Percentiles rank a stretch among this genome's conserved stretches.
Conservation (phyloP, 2,888 invertebrate genomes). For the Trissolcus japonicus region DNA sequence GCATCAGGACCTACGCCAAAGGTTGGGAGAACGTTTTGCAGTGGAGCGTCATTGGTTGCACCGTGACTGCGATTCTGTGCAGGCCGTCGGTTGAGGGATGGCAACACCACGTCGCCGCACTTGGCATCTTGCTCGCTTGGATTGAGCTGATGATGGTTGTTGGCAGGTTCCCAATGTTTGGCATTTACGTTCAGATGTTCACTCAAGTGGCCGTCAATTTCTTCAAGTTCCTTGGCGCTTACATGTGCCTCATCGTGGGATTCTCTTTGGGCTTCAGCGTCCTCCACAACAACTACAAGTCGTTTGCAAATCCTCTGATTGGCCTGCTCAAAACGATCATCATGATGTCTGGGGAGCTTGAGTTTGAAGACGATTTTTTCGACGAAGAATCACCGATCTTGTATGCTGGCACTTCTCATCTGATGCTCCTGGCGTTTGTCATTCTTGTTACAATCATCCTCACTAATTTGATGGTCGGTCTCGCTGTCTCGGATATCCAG, state of each 20-base stretch:
- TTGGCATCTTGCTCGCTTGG: conserved; percentile 89
- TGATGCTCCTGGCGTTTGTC: conserved; percentile 86
- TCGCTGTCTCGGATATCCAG: conserved; percentile 90
- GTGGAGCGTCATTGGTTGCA: conserved; percentile 82
- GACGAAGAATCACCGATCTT: conserved; percentile 76
- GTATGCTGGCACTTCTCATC: conserved; percentile 85
- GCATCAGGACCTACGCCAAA: conserved; percentile 83
- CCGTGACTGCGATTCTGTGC: conserved; percentile 63
- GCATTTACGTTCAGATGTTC: conserved; percentile 92
- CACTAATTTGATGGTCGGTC: conserved; percentile 88
- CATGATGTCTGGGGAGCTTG: conserved; percentile 93
- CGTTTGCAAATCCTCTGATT: conserved; percentile 82
- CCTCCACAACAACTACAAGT: conserved; percentile 85
- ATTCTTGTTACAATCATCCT: conserved; percentile 88
- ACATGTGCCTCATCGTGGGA: conserved; percentile 87
- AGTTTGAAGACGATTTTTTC: conserved; percentile 90
- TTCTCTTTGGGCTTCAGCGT: conserved; percentile 90
- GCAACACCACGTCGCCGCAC: conserved; percentile 89
- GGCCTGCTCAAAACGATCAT: conserved; percentile 87
- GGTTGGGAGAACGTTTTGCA: conserved; percentile 93
- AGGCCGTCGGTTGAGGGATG: conserved; percentile 69
- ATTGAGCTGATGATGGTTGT: conserved; percentile 90
- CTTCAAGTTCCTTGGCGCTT: conserved; percentile 87
- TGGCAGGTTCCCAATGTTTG: conserved; percentile 90
- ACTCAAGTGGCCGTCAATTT: conserved; percentile 89